A percentile compares a stretch with the other conserved stretches of the same genome.
Conservation (phyloP, 2,888 invertebrate genomes). For the Apodemia duryi region DNA sequence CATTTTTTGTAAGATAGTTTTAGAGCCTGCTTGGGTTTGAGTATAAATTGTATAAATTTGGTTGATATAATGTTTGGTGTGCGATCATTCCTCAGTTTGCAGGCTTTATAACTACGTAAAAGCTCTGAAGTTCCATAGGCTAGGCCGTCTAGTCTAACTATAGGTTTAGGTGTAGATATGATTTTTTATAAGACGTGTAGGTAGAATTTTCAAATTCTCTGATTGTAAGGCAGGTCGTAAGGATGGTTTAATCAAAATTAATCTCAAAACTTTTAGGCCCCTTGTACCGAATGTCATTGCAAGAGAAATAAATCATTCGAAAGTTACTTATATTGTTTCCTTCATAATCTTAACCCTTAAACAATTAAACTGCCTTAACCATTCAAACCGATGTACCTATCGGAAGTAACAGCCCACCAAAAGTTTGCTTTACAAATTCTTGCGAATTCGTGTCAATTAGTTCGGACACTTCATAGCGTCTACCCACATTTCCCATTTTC, state of each 20-base stretch:
- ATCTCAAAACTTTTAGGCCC: constrained; percentile 57
- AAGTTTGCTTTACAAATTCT: too few relatives aligned
- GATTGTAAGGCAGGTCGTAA: constrained; percentile 50
- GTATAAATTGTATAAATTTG: constrained; percentile 13
- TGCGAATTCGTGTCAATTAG: too few relatives aligned
- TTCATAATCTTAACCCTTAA: neutral
- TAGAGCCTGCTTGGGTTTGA: constrained; percentile 25
- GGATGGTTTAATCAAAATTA: constrained; percentile 58
- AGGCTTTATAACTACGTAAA: constrained; percentile 23
- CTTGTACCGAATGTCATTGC: constrained; percentile 60
- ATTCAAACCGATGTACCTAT: neutral
- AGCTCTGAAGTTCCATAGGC: constrained; percentile 54
- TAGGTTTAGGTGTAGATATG: constrained; percentile 70
- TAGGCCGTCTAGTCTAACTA: constrained; percentile 45
- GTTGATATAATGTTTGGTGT: constrained; percentile 4
- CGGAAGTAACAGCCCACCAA: neutral
- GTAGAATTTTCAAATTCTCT: constrained; percentile 71
- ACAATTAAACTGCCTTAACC: neutral
- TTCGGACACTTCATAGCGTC: too few relatives aligned
- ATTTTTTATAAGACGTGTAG: constrained; percentile 71
- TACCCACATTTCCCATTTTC: too few relatives aligned
- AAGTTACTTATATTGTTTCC: constrained; percentile 36
- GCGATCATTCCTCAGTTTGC: constrained; percentile 22
- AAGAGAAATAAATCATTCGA: constrained; percentile 56
- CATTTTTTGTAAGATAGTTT: constrained; percentile 30